phyloP scores from a whole-genome alignment of 2,888 invertebrate genomes.

The Trissolcus japonicus region DNA sequence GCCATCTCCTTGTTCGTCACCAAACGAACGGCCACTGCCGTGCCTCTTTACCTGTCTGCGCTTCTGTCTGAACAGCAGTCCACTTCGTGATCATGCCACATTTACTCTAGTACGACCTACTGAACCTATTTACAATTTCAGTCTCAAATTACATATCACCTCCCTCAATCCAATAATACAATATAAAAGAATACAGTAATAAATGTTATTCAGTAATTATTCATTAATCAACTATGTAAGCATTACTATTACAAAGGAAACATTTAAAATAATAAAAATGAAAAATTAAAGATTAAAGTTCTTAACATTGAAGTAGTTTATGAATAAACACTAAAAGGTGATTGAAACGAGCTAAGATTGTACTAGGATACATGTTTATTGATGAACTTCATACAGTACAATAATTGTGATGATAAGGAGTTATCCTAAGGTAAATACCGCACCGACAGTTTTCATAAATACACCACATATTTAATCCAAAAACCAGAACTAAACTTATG shows the following conservation, averaged over 20 bases:
- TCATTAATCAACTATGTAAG: too few relatives aligned
- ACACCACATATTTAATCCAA: constrained; percentile 35
- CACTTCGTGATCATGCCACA: constrained; percentile 39
- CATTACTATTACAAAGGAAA: too few relatives aligned
- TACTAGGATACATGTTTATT: constrained; percentile 48
- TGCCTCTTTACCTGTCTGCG: constrained; percentile 34
- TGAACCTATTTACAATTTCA: constrained; percentile 36
- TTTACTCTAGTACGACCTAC: constrained; percentile 40
- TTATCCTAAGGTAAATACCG: constrained; percentile 22
- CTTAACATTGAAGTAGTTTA: too few relatives aligned
- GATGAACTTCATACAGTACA: constrained; percentile 36
- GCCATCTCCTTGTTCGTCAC: constrained; percentile 61
- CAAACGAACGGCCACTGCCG: constrained; percentile 41
- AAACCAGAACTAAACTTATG: constrained; percentile 46
- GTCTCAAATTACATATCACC: too few relatives aligned
- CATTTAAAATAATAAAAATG: too few relatives aligned
- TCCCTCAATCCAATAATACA: too few relatives aligned
- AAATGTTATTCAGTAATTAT: too few relatives aligned
- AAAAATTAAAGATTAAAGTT: too few relatives aligned
- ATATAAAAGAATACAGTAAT: too few relatives aligned
- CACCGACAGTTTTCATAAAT: constrained; percentile 30
- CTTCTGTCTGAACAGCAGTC: constrained; percentile 35
- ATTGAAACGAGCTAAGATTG: too few relatives aligned
- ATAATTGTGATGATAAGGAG: constrained; percentile 26
- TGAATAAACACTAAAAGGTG: too few relatives aligned